A percentile compares a stretch with the other conserved stretches of the same genome.
Conservation (phyloP, 2,797 vertebrate genomes). For the Todus mexicanus region DNA sequence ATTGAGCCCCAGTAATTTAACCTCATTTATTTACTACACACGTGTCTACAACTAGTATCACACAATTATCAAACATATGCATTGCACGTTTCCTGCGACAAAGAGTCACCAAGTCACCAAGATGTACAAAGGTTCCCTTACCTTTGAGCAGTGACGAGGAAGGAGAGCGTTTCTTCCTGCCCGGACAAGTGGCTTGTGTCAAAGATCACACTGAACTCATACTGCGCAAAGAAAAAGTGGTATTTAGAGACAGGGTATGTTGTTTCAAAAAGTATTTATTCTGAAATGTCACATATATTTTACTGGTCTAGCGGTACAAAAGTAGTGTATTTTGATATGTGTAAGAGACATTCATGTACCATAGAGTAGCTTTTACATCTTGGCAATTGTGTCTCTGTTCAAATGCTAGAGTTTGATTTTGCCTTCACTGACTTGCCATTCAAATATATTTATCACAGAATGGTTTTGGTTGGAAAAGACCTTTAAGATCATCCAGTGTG, state of each 20-base stretch:
- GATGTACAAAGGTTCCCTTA: conserved; percentile 14
- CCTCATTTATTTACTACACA: background rate
- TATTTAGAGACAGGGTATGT: background rate
- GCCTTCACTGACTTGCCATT: background rate
- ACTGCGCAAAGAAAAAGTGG: conserved; percentile 73
- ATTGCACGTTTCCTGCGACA: background rate
- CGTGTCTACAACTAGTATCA: background rate
- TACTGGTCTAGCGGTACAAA: background rate
- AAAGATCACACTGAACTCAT: conserved; percentile 93
- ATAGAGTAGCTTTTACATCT: background rate
- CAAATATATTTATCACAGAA: background rate
- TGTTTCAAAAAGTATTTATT: background rate
- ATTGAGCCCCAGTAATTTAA: background rate
- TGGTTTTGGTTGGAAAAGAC: too few species aligned
- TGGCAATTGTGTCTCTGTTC: background rate
- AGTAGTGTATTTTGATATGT: background rate
- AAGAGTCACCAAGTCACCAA: background rate
- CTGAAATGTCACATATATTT: background rate
- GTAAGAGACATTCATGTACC: background rate
- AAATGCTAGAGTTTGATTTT: background rate
- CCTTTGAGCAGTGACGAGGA: conserved; percentile 91
- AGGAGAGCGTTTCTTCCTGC: conserved; percentile 86
- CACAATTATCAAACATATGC: background rate
- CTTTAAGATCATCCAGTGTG: too few species aligned
- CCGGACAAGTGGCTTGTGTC: conserved; percentile 94